A percentile compares a stretch with the other conserved stretches of the same genome.
Conservation (phyloP, 2,113 vertebrate genomes). For the Psittacus erithacus region DNA sequence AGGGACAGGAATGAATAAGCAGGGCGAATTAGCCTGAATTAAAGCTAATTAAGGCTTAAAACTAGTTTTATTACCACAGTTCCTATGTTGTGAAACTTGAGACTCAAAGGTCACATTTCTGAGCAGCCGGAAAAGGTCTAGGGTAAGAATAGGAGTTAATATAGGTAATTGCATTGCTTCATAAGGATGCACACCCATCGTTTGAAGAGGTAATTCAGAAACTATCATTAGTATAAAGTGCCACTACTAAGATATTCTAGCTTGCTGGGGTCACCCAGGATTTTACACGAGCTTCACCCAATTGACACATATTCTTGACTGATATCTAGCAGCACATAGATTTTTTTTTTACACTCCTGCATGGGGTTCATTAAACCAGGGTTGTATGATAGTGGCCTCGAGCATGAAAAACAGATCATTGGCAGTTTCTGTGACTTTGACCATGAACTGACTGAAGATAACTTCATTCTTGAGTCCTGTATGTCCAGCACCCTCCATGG, state of each 20-base stretch:
- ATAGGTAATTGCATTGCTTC: neutral
- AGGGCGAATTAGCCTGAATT: neutral
- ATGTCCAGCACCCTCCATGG: neutral
- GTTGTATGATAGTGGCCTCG: neutral
- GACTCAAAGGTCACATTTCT: slow-evolving; percentile 4
- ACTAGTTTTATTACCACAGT: neutral
- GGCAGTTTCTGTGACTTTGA: neutral
- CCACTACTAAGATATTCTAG: neutral
- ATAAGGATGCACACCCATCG: neutral
- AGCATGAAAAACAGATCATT: neutral
- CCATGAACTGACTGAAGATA: neutral
- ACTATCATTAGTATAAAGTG: neutral
- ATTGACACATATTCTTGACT: neutral
- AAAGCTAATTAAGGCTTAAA: neutral
- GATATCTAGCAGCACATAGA: neutral
- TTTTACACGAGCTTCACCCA: neutral
- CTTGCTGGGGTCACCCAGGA: neutral
- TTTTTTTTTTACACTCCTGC: neutral
- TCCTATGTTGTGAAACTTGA: neutral
- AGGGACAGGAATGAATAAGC: neutral
- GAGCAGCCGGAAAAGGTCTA: neutral
- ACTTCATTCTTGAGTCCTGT: neutral
- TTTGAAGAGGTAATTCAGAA: neutral
- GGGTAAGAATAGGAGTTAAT: neutral
- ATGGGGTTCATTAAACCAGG: neutral